Conservation (phyloP, 2,888 invertebrate species). For the Rosalia funebris region DNA sequence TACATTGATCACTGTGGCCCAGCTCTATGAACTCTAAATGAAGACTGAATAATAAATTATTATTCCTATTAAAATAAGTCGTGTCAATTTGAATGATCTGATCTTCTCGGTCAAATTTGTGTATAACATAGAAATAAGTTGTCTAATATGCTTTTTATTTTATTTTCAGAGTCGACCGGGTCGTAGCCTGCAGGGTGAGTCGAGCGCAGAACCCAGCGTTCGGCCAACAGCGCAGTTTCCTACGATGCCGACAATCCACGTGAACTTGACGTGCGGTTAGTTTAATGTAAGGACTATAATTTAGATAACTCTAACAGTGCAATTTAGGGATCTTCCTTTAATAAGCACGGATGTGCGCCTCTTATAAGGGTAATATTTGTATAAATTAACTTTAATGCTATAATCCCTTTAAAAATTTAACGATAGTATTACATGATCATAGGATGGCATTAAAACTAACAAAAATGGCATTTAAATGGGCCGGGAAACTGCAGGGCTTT, state of each 20-base stretch:
- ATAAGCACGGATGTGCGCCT: slow-evolving; percentile 18
- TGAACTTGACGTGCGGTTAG: slow-evolving; percentile 47
- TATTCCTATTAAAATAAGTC: too few species aligned
- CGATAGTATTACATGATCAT: slow-evolving; percentile 17
- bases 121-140: too few species aligned
- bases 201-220: slow-evolving; percentile 64
- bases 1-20: too few species aligned
- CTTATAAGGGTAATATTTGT: slow-evolving; percentile 23
- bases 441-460: not conserved
- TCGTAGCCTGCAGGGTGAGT: slow-evolving; percentile 72
- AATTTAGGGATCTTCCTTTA: slow-evolving; percentile 43
- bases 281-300: slow-evolving; percentile 43
- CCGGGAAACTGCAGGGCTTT: not conserved
- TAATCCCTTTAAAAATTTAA: slow-evolving; percentile 7
- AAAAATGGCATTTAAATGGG: slow-evolving; percentile 12
- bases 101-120: too few species aligned
- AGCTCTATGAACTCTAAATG: too few species aligned
- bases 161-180: slow-evolving; percentile 68
- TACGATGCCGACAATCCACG: slow-evolving; percentile 52
- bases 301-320: slow-evolving; percentile 42
- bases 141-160: too few species aligned
- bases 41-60: too few species aligned
- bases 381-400: slow-evolving; percentile 20
- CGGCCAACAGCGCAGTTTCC: slow-evolving; percentile 55
- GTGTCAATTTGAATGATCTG: too few species aligned